A percentile compares a stretch with the other conserved stretches of the same genome.
Conservation (phyloP, 2,888 invertebrate species). For the Acrocera orbiculus region DNA sequence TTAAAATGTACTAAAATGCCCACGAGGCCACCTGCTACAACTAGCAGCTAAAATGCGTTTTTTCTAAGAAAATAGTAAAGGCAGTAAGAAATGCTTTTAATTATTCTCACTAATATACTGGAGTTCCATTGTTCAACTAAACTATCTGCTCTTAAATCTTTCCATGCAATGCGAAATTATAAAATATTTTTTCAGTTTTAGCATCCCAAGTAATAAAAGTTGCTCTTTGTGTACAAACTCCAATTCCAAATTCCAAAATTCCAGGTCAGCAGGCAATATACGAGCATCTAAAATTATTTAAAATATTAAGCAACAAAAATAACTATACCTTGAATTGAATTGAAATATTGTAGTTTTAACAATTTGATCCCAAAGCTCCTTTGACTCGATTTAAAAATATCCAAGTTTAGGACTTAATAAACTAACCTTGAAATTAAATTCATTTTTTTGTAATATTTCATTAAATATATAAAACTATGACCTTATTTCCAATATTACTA, state of each 20-base stretch:
- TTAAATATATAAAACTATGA: too few relatives aligned
- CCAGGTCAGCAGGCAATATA: slow-evolving; percentile 46
- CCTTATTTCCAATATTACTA: too few relatives aligned
- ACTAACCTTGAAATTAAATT: slow-evolving; percentile 41
- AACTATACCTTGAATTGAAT: slow-evolving; percentile 44
- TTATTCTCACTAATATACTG: slow-evolving; percentile 49
- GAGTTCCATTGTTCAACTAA: slow-evolving; percentile 61
- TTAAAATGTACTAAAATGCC: too few relatives aligned
- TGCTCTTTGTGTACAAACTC: slow-evolving; percentile 63
- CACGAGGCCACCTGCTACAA: too few relatives aligned
- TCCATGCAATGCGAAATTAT: slow-evolving; percentile 83
- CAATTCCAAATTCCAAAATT: too few relatives aligned
- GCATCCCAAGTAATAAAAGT: slow-evolving; percentile 75
- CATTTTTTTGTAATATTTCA: too few relatives aligned
- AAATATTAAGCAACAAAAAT: not conserved
- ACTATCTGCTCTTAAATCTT: slow-evolving; percentile 59
- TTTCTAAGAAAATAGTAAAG: slow-evolving; percentile 61
- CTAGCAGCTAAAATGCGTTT: slow-evolving; percentile 71
- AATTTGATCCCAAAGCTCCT: slow-evolving; percentile 55
- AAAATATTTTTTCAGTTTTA: slow-evolving; percentile 53
- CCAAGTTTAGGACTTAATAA: slow-evolving; percentile 62
- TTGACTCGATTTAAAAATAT: slow-evolving; percentile 77
- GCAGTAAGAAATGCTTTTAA: slow-evolving; percentile 31
- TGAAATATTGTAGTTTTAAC: slow-evolving; percentile 47
- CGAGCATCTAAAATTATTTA: slow-evolving; percentile 41